Conservation (phyloP, 2,797 vertebrate species). For the Poecilia wingei region DNA sequence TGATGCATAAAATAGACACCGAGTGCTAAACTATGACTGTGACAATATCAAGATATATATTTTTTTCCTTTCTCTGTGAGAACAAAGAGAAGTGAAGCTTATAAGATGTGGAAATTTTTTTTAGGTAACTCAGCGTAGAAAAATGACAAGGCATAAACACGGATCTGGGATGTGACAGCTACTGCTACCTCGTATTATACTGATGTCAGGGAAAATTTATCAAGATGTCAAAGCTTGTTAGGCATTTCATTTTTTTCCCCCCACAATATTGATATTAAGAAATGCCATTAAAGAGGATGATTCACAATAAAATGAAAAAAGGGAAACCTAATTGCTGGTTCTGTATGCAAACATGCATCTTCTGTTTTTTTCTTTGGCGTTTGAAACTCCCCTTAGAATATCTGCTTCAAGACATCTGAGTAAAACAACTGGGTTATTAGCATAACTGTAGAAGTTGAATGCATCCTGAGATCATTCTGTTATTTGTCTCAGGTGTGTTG, state of each 20-base stretch:
- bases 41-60: slow-evolving; percentile 41
- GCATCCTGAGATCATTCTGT: background rate
- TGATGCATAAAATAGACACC: slow-evolving; percentile 56
- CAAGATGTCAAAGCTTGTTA: slow-evolving; percentile 5
- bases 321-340: background rate
- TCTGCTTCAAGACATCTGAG: background rate
- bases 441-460: background rate
- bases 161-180: slow-evolving; percentile 25
- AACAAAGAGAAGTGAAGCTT: slow-evolving; percentile 35
- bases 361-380: background rate
- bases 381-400: background rate
- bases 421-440: background rate
- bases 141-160: slow-evolving; percentile 42
- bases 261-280: background rate
- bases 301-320: background rate
- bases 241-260: background rate
- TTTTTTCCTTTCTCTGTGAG: slow-evolving; percentile 22
- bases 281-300: background rate
- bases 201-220: slow-evolving; percentile 13
- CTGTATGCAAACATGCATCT: background rate
- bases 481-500: background rate
- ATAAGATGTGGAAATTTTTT: slow-evolving; percentile 58
- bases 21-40: slow-evolving; percentile 54
- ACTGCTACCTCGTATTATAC: slow-evolving; percentile 1
- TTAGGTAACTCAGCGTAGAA: slow-evolving; percentile 24